phyloP scores from a whole-genome alignment of 2,797 vertebrate species.

The Cyprinella venusta region DNA sequence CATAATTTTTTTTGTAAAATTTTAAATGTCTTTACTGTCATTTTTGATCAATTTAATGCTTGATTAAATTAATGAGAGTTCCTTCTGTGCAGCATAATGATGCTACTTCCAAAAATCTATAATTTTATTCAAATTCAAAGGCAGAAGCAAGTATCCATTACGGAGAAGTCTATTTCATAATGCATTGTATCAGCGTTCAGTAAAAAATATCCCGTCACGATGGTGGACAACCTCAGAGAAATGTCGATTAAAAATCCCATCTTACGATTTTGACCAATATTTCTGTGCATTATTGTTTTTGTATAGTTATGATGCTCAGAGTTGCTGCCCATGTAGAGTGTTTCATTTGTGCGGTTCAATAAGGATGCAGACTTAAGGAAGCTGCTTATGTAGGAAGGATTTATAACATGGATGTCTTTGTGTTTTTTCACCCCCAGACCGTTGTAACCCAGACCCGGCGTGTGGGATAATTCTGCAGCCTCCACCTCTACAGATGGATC shows the following conservation, averaged over 20 bases:
- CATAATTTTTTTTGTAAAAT: neutral
- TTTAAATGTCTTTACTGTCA: neutral
- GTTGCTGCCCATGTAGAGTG: too few relatives aligned
- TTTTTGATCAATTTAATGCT: neutral
- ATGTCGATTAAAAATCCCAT: neutral
- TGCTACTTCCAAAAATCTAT: neutral
- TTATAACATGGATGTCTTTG: neutral
- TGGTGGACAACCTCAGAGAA: neutral
- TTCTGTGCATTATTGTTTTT: neutral
- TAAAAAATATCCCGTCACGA: neutral
- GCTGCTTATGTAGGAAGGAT: neutral
- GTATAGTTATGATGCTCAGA: neutral
- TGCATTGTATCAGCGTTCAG: neutral
- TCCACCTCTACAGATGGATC: constrained; percentile 71
- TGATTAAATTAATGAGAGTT: neutral
- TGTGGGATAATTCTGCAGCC: constrained; percentile 43
- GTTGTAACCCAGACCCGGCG: constrained; percentile 75
- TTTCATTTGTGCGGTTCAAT: neutral
- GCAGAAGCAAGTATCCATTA: neutral
- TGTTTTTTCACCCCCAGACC: constrained; percentile 71
- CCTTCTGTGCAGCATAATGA: neutral
- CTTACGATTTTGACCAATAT: neutral
- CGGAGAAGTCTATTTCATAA: neutral
- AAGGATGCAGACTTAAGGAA: neutral
- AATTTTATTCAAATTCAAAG: neutral